Evolutionary conservation across 2,888 invertebrate genomes (phyloP).

Genomic region (Petrophora chlorosata): DNA sequence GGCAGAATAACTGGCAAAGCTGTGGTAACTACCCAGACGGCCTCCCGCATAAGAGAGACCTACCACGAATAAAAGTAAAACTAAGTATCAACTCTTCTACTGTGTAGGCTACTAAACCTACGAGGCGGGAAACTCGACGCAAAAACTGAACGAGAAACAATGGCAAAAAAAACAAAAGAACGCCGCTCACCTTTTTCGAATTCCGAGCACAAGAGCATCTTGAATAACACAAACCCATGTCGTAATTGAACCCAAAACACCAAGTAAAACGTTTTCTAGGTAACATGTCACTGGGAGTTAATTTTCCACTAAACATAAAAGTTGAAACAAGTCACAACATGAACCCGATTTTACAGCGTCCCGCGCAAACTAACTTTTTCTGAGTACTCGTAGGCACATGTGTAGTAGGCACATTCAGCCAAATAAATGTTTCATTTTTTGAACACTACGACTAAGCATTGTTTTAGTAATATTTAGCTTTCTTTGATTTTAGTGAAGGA

Average conservation of each 20-base stretch:
- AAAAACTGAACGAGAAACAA: too few relatives aligned
- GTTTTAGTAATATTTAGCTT: too few relatives aligned
- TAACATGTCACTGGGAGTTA: conserved; percentile 50
- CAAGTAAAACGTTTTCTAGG: conserved; percentile 39
- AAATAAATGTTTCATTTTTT: not conserved
- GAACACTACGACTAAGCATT: too few relatives aligned
- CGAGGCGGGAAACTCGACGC: too few relatives aligned
- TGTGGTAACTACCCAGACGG: too few relatives aligned
- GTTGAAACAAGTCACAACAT: conserved; percentile 51
- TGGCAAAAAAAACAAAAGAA: conserved; percentile 5
- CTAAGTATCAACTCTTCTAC: too few relatives aligned
- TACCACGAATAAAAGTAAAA: too few relatives aligned
- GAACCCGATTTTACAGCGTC: conserved; percentile 30
- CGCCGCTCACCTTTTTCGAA: conserved; percentile 49
- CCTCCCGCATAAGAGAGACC: too few relatives aligned
- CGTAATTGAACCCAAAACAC: conserved; percentile 44
- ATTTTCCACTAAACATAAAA: conserved; percentile 13
- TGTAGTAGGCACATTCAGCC: not conserved
- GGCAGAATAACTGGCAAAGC: too few relatives aligned
- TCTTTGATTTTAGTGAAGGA: too few relatives aligned
- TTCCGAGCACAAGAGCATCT: conserved; percentile 51
- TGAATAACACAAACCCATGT: conserved; percentile 69
- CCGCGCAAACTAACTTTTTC: conserved; percentile 35
- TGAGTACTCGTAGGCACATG: not conserved
- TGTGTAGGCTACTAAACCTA: too few relatives aligned